Conservation (phyloP, 2,888 invertebrate species). For the Tachina fera region DNA sequence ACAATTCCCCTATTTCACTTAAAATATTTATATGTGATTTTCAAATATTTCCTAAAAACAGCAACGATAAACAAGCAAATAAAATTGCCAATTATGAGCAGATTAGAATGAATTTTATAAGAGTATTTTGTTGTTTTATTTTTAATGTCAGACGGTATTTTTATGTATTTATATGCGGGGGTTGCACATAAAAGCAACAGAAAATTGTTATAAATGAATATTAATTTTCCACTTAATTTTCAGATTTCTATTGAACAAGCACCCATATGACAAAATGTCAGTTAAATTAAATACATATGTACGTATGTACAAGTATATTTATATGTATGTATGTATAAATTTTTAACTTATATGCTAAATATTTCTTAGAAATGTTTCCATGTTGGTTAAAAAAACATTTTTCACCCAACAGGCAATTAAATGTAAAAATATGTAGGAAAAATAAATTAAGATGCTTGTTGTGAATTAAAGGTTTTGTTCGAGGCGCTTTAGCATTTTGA, state of each 20-base stretch:
- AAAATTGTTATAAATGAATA: conserved; percentile 59
- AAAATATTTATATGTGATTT: conserved; percentile 42
- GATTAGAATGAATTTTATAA: conserved; percentile 62
- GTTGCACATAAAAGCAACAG: conserved; percentile 35
- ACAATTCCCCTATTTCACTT: conserved; percentile 46
- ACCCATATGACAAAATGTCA: conserved; percentile 21
- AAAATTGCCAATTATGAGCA: conserved; percentile 68
- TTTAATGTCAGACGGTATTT: not conserved
- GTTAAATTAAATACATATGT: not conserved
- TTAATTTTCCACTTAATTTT: conserved; percentile 62
- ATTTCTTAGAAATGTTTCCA: too few relatives aligned
- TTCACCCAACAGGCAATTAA: too few relatives aligned
- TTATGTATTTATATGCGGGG: conserved; percentile 27
- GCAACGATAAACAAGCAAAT: conserved; percentile 47
- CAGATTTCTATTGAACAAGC: conserved; percentile 9
- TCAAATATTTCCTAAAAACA: conserved; percentile 19
- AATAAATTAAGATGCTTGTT: too few relatives aligned
- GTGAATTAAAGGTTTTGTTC: too few relatives aligned
- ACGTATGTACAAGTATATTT: not conserved
- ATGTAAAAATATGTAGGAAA: too few relatives aligned
- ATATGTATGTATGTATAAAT: not conserved
- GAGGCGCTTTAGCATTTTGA: too few relatives aligned
- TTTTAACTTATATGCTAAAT: not conserved
- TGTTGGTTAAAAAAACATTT: too few relatives aligned
- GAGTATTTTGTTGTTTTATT: conserved; percentile 36